Evolutionary conservation across 1,140 invertebrate species (phyloP).

Genomic region (Anastrepha ludens): DNA sequence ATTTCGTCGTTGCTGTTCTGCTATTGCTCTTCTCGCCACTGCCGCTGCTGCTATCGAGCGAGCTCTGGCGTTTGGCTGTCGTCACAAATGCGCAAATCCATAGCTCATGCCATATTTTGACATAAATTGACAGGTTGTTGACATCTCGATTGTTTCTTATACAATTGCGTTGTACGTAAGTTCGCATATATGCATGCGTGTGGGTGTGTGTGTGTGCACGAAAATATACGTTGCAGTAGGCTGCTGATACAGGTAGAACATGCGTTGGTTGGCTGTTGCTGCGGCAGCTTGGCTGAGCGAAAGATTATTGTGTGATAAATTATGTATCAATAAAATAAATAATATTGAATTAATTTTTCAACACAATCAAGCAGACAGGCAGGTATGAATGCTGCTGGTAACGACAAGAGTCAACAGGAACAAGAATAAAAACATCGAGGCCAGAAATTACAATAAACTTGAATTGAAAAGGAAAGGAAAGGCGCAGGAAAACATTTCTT

Average conservation of each 20-base stretch:
- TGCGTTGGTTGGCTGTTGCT: not conserved
- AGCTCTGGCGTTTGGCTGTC: not conserved
- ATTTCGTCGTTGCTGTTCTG: not conserved
- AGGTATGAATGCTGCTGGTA: not conserved
- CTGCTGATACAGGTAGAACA: not conserved
- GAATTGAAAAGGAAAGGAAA: not conserved
- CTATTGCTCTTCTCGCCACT: not conserved
- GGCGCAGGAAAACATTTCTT: too few relatives aligned
- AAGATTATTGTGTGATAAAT: slow-evolving; percentile 48
- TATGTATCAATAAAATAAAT: slow-evolving; percentile 53
- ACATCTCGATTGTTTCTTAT: slow-evolving; percentile 36
- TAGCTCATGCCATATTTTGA: slow-evolving; percentile 52
- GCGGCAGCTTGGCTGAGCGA: slow-evolving; percentile 15
- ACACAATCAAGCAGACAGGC: slow-evolving; percentile 7
- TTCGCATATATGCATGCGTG: not conserved
- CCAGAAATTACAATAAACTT: not conserved
- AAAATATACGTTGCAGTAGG: not conserved
- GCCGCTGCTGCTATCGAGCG: not conserved
- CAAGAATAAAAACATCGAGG: not conserved
- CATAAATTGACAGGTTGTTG: slow-evolving; percentile 50
- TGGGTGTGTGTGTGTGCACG: not conserved
- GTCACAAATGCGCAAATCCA: slow-evolving; percentile 44
- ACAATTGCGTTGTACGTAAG: not conserved
- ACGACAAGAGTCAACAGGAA: not conserved
- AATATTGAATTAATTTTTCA: slow-evolving; percentile 53